Evolutionary conservation across 30 jellyfish, hydroid and myxozoan genomes (phyloP), one percentile per base, ranked within the genome.

Genomic region (Rhopilema esculentum): DNA sequence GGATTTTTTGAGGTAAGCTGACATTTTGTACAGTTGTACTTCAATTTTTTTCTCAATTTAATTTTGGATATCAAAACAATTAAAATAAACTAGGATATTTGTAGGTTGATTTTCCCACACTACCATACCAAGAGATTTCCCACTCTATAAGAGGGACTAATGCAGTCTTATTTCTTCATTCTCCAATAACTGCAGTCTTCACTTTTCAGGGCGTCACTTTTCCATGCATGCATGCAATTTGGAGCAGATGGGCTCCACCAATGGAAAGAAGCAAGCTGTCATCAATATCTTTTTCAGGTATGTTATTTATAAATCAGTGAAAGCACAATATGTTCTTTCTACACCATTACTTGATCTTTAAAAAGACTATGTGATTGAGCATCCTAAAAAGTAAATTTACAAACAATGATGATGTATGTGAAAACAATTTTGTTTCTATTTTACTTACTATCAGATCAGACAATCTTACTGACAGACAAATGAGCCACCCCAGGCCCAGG

Each of bases 191-290:
- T n/a, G n/a, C 57, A 2, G 57, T 6, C 9, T 40, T 40, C 31
- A 1, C 31, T 33, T 29, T 73, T 20, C 64, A 95, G 99, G 99
- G 99, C 67, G 96, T 95, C 52, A 91, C 98, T 16, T 95, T 95
- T 69, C 99, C 99, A 1, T 90, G 98, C 82, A 87, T 91, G 85
- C 95, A 95, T 86, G 99, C 99, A 18, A 86, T 95, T 21, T 95
- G 99, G 99, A 95, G 99, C 76, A 91, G 79, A 69, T 95, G 99
- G 99, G 99, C 99, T 9, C 99, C 99, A 0, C 99, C 99, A 22
- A 22, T 95, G 84, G 99, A 90, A 72, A 76, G 99, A 84, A 95
- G 97, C 75, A 95, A 95, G 66, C 86, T 95, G 51, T 92, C 95
- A 25, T 77, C 99, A 27, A 95, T 95, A 33, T 95, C 99, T 1